Evolutionary conservation across 1,140 invertebrate species (phyloP), one percentile per base, ranked within the genome.

Genomic region (Brachionus rubens): DNA sequence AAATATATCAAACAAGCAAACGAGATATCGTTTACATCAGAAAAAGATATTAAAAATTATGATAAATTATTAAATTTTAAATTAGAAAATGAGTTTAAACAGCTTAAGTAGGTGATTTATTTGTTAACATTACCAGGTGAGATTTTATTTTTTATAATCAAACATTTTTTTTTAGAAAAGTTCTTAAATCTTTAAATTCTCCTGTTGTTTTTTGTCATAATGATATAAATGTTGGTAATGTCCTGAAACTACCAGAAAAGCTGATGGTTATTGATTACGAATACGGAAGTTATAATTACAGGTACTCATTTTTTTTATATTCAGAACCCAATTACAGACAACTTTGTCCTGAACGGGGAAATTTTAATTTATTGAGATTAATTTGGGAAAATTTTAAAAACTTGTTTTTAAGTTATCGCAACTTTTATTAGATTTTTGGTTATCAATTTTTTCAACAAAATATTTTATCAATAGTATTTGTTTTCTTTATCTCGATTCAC

Each of bases 141-240:
- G n/a, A 21, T 16, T 47, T 67, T 67, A 28, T 43, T 9, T 41
- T 41, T 40, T n/a, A n/a, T n/a, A n/a, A n/a, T n/a, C n/a, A n/a
- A n/a, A n/a, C n/a, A n/a, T n/a, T 33, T 68, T 33, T 77, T 80
- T 80, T 40, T 78, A 88, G 87, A 78, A 80, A 82, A 65, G 84
- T 84, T 50, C 78, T 88, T 43, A 80, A 78, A 2, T 79, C 81
- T 70, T 79, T 87, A 5, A 79, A 85, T n/a, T 91, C 91, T 76
- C 91, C 92, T 0, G 92, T 97, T 1, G 90, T 94, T 0, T 99
- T 99, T 83, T 96, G 93, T 81, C 96, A 99, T 84, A 98, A 98
- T 83, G 96, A 98, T 82, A 87, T 97, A 82, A 95, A 98, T 85
- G 93, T 96, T 88, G 96, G 95, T 83, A 89, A 88, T 80, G 87